phyloP scores from a whole-genome alignment of 2,888 invertebrate species.

The Perdita meconis region DNA sequence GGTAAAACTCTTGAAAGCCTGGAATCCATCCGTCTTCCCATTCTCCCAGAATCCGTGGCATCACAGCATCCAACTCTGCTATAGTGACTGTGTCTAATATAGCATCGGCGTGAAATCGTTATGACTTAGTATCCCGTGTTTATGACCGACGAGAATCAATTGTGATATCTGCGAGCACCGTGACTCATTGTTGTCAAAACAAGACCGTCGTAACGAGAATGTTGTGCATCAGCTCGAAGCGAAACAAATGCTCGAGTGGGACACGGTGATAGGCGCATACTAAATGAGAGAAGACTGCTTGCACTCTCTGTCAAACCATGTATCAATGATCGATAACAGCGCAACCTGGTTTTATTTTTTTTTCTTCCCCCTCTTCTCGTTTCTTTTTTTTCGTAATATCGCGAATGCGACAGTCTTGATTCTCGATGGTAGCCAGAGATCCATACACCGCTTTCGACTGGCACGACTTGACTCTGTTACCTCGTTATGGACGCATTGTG shows the following conservation, averaged over 20 bases:
- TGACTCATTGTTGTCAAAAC: slow-evolving; percentile 5
- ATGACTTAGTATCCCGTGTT: too few species aligned
- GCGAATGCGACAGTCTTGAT: slow-evolving; percentile 1
- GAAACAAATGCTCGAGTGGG: not conserved
- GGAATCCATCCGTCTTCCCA: too few species aligned
- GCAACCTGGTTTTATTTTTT: not conserved
- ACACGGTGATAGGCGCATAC: not conserved
- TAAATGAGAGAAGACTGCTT: not conserved
- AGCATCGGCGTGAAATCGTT: too few species aligned
- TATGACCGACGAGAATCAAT: too few species aligned
- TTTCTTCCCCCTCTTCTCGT: not conserved
- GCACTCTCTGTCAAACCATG: slow-evolving; percentile 7
- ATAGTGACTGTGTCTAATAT: too few species aligned
- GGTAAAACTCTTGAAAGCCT: too few species aligned
- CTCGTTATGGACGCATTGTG: slow-evolving; percentile 37
- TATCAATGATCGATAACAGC: slow-evolving; percentile 36
- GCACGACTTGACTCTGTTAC: not conserved
- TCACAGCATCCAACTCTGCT: too few species aligned
- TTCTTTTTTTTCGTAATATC: slow-evolving; percentile 32
- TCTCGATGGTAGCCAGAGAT: slow-evolving; percentile 3
- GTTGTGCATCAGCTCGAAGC: not conserved
- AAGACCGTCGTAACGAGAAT: not conserved
- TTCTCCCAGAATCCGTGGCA: too few species aligned
- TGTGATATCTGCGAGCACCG: too few species aligned
- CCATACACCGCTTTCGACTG: slow-evolving; percentile 4